These are phyloP conservation scores for Polymixis flavicincta DNA, from an alignment of 2,888 invertebrate species.

Conservation along the genomic window DNA sequence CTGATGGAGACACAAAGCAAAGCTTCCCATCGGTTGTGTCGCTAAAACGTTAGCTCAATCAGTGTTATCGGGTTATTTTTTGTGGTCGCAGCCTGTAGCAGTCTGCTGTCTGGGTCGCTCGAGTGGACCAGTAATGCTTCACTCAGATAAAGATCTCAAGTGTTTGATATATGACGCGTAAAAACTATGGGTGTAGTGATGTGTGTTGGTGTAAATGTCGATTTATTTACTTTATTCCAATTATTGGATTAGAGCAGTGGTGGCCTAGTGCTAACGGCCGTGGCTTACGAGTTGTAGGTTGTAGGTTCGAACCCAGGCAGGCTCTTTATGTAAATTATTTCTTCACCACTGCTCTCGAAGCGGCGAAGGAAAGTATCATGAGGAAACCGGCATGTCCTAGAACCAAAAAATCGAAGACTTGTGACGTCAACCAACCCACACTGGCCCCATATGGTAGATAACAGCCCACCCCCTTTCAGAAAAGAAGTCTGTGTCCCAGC, in stretches of 20 bases:
- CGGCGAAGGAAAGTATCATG: too few relatives aligned
- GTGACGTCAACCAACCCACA: too few relatives aligned
- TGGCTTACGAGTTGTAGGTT: too few relatives aligned
- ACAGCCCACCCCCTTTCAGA: too few relatives aligned
- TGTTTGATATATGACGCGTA: constrained; percentile 74
- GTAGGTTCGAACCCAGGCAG: too few relatives aligned
- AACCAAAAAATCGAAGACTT: too few relatives aligned
- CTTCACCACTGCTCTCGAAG: too few relatives aligned
- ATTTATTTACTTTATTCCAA: constrained; percentile 17
- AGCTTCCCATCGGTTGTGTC: constrained; percentile 26
- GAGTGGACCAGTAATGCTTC: constrained; percentile 73
- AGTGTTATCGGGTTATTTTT: constrained; percentile 61
- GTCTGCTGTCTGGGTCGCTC: constrained; percentile 40
- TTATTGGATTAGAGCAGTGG: neutral
- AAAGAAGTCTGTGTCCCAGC: too few relatives aligned
- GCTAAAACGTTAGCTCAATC: constrained; percentile 60
- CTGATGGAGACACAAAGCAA: constrained; percentile 29
- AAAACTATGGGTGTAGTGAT: constrained; percentile 68
- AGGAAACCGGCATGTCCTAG: too few relatives aligned
- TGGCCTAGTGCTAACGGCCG: too few relatives aligned
- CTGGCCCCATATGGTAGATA: too few relatives aligned
- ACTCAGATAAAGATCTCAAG: constrained; percentile 77
- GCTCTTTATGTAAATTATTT: too few relatives aligned
- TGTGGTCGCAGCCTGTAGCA: constrained; percentile 48
- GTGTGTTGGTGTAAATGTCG: constrained; percentile 40